These are phyloP conservation scores for Sisor rabdophorus DNA, from an alignment of 2,113 vertebrate species.

Conservation along the genomic window DNA sequence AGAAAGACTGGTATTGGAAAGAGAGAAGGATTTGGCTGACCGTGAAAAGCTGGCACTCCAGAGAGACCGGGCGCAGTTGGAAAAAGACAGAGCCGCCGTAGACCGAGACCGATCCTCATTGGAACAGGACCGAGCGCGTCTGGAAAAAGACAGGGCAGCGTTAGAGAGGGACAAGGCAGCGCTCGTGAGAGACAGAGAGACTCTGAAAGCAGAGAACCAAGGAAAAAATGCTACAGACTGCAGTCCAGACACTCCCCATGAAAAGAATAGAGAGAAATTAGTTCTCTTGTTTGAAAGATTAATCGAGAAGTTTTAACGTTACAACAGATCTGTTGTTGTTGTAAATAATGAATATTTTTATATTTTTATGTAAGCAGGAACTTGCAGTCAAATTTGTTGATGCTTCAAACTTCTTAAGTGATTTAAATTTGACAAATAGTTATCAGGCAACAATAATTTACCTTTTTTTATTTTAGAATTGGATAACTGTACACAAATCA, in stretches of 20 bases:
- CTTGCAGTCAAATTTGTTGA: neutral
- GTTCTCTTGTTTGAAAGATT: constrained; percentile 45
- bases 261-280: constrained; percentile 45
- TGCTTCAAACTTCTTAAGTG: neutral
- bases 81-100: constrained; percentile 62
- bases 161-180: constrained; percentile 58
- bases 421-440: too few relatives aligned
- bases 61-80: constrained; percentile 62
- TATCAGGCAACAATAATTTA: too few relatives aligned
- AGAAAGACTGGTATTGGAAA: constrained; percentile 55
- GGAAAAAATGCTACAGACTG: constrained; percentile 14
- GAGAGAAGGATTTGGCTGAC: constrained; percentile 58
- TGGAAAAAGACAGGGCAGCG: constrained; percentile 52
- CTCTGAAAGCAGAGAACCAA: constrained; percentile 23
- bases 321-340: neutral
- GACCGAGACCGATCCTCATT: constrained; percentile 54
- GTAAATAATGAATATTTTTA: neutral
- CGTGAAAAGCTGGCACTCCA: constrained; percentile 60
- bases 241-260: constrained; percentile 25
- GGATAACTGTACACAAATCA: too few relatives aligned
- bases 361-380: neutral
- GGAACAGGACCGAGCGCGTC: constrained; percentile 49
- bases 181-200: constrained; percentile 57
- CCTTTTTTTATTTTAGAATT: too few relatives aligned
- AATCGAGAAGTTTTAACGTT: constrained; percentile 47